A percentile compares a stretch with the other conserved stretches of the same genome.
Evolutionary conservation across 2,888 invertebrate genomes (phyloP).

Genomic region (Trachelus iudaicus): DNA sequence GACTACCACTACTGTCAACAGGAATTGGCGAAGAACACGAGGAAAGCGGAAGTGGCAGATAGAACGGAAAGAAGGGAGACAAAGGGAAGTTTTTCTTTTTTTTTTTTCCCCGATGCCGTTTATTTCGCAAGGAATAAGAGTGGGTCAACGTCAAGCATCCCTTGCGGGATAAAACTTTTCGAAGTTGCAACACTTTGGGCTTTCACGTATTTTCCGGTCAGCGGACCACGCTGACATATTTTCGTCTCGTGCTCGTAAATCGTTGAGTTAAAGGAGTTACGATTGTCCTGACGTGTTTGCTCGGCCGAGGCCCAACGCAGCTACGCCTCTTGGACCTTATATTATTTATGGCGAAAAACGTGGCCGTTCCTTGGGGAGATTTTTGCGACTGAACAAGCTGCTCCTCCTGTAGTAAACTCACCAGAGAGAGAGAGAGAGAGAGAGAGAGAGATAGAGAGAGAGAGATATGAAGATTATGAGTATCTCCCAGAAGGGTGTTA

Average conservation of each 20-base stretch:
- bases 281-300: constrained; percentile 23
- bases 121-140: neutral
- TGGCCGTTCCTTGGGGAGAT: constrained; percentile 5
- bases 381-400: neutral
- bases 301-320: constrained; percentile 12
- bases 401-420: neutral
- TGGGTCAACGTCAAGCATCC: neutral
- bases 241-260: constrained; percentile 16
- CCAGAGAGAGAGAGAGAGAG: neutral
- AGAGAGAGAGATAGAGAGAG: neutral
- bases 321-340: constrained; percentile 7
- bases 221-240: constrained; percentile 13
- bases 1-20: neutral
- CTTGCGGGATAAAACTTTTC: neutral
- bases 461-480: neutral
- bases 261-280: constrained; percentile 19
- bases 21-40: neutral
- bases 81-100: neutral
- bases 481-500: neutral
- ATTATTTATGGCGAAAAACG: constrained; percentile 13
- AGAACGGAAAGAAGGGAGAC: neutral
- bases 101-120: neutral
- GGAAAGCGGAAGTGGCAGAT: neutral
- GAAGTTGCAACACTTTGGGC: neutral
- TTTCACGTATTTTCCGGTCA: constrained; percentile 15